A percentile compares a stretch with the other conserved stretches of the same genome.
These are phyloP conservation scores for Leptinotarsa defecta DNA, from an alignment of 1,140 invertebrate species.

Conservation along the genomic window DNA sequence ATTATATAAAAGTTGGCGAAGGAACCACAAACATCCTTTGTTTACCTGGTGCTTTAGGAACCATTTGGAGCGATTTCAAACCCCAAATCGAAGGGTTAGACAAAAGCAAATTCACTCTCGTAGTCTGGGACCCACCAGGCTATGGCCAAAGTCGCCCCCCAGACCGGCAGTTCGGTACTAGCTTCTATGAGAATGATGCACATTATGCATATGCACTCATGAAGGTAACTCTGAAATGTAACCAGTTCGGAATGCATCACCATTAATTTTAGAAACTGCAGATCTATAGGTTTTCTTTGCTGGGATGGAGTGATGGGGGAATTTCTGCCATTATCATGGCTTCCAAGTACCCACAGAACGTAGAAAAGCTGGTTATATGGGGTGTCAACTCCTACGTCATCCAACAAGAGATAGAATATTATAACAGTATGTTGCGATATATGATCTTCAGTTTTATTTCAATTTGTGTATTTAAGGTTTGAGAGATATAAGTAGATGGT, in stretches of 20 bases:
- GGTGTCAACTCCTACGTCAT: conserved; percentile 78
- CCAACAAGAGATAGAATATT: conserved; percentile 68
- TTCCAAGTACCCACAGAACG: conserved; percentile 66
- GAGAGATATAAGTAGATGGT: conserved; percentile 78
- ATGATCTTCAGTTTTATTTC: neutral
- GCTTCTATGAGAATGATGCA: conserved; percentile 81
- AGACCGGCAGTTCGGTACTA: conserved; percentile 67
- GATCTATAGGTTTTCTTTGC: conserved; percentile 73
- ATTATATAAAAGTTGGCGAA: conserved; percentile 74
- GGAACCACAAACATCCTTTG: conserved; percentile 72
- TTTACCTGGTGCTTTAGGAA: conserved; percentile 77
- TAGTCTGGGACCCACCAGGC: conserved; percentile 88
- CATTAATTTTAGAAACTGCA: conserved; percentile 24
- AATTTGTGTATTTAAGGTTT: conserved; percentile 56
- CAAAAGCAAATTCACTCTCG: conserved; percentile 70
- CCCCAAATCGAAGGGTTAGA: conserved; percentile 76
- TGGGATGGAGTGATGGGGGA: conserved; percentile 91
- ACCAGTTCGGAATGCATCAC: no score
- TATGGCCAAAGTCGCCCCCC: conserved; percentile 85
- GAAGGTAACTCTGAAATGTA: conserved; percentile 60
- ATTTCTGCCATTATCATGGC: conserved; percentile 78
- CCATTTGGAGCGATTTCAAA: conserved; percentile 80
- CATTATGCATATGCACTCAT: conserved; percentile 71
- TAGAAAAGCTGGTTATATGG: conserved; percentile 78
- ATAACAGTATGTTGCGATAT: conserved; percentile 60